Base-by-base conservation (phyloP, 1,140 invertebrate genomes). In the Xylocopa sonorina region DNA sequence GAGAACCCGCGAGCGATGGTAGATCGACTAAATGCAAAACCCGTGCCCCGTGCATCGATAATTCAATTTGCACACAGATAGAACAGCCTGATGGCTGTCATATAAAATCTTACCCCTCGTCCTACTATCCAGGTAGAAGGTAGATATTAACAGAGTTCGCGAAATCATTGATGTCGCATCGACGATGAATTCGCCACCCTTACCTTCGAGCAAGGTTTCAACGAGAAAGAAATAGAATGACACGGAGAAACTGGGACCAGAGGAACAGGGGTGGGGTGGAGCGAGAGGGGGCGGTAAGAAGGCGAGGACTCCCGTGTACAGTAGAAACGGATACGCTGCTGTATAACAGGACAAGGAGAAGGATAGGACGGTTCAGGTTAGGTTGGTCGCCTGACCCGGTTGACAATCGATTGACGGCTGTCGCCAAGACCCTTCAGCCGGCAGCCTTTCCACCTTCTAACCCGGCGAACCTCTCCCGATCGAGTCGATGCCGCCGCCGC, bases 341-440 rank as follows among this genome's bases (percentile, higher is more conserved):
- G 72, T 69, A 55, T 67, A 76, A 48, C 68, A 63, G 68, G 69
- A 62, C 69, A 75, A 80, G 63, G 75, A 60, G 82, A 83, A 81
- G 63, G 71, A 68, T 78, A 76, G 58, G 57, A 66, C 82, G 83
- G 86, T 80, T 89, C 82, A 78, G 89, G 89, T 91, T 88, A 91
- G 92, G 92, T 92, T 91, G 87, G 91, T 88, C 83, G 88, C 88
- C 88, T 93, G 92, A 93, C 92, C 92, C 89, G 92, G 90, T 92
- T 92, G 92, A 93, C 92, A 93, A 93, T 93, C 92, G 92, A 93
- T 93, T 93, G 92, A 93, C 91, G 92, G 88, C 92, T 93, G 92
- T 92, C 92, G 91, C 90, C 90, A 91, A 93, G 91, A 92, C 89
- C 87, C 90, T 87, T 87, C 87, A 87, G 88, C 87, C 87, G n/a